A percentile compares a stretch with the other conserved stretches of the same genome.
These are phyloP conservation scores for Mesochorus sp. DNA, from an alignment of 2,888 invertebrate species.

Conservation along the genomic window DNA sequence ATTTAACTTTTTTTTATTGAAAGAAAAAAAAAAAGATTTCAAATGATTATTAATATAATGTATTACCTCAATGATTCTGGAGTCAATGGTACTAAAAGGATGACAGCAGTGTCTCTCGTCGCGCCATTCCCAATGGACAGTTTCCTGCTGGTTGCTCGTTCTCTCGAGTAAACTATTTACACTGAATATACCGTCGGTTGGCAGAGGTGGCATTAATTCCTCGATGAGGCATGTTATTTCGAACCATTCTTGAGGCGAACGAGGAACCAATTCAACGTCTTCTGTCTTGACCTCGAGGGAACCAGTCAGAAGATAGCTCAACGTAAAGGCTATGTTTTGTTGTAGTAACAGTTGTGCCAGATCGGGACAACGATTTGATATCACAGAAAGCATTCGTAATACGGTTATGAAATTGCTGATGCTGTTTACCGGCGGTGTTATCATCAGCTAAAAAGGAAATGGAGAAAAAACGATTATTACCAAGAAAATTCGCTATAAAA, in stretches of 20 bases:
- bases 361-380: slow-evolving; percentile 97
- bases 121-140: slow-evolving; percentile 98
- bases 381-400: slow-evolving; percentile 96
- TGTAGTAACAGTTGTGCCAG: slow-evolving; percentile 95
- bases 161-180: slow-evolving; percentile 94
- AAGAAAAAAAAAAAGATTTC: not conserved
- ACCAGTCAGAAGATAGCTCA: slow-evolving; percentile 97
- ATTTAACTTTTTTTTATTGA: too few species aligned
- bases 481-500: not conserved
- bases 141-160: slow-evolving; percentile 87
- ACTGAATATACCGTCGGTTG: slow-evolving; percentile 96
- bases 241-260: slow-evolving; percentile 97
- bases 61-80: slow-evolving; percentile 93
- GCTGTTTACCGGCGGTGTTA: slow-evolving; percentile 97
- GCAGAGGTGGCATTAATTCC: slow-evolving; percentile 98
- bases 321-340: slow-evolving; percentile 97
- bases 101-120: slow-evolving; percentile 96
- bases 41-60: not conserved
- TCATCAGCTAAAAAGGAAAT: slow-evolving; percentile 88
- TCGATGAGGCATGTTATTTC: slow-evolving; percentile 98
- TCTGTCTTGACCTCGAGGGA: slow-evolving; percentile 86
- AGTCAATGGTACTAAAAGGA: slow-evolving; percentile 96
- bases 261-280: slow-evolving; percentile 92
- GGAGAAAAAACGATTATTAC: not conserved
- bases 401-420: slow-evolving; percentile 98